Base-by-base conservation (phyloP, 2,113 vertebrate species). In the Thalassarche chlororhynchos region DNA sequence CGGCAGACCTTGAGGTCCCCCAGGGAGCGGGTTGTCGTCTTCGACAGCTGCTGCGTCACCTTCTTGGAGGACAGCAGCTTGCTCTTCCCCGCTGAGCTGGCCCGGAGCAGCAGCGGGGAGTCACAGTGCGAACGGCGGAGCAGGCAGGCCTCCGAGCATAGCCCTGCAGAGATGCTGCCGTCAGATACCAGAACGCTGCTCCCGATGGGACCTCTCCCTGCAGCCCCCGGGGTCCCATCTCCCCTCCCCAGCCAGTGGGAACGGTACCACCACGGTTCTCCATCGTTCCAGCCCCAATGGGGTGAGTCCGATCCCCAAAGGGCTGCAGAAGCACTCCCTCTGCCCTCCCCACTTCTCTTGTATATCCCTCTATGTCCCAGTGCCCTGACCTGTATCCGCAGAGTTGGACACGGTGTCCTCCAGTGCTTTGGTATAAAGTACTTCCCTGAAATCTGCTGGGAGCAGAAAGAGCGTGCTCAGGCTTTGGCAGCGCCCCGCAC, bases 1-100 rank as follows among this genome's bases (percentile, higher is more conserved):
- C 98, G 93, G 79, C 98, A 99, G 87, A 98, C 98, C 98, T 99
- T 99, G 42, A 99, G 99, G 97, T 99, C 99, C 47, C 99, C 99
- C 12, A 99, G 97, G 28, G 99, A 99, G 49, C 98, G 99, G 69
- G 99, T 98, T 3, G 76, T 93, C 5, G 70, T 96, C 87, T 98
- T 95, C 3, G 98, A 97, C 61, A 98, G 97, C 87, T 93, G 96
- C 79, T 92, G 81, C 0, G 92, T 61, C 49, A 94, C 89, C 62
- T 96, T 97, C 77, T 85, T 85, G 40, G 93, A 87, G 23, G 90
- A 69, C 16, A 91, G 65, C 36, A 77, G 92, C 47, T 95, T 97
- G 66, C 44, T 96, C 93, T 98, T 98, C 82, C 98, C 97, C 0
- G 61, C 95, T 0, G 97, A 98, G 79, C 21, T 54, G 2, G 97